A percentile compares a stretch with the other conserved stretches of the same genome.
Evolutionary conservation across 2,888 invertebrate genomes (phyloP).

Genomic region (Apodemia hepburni): DNA sequence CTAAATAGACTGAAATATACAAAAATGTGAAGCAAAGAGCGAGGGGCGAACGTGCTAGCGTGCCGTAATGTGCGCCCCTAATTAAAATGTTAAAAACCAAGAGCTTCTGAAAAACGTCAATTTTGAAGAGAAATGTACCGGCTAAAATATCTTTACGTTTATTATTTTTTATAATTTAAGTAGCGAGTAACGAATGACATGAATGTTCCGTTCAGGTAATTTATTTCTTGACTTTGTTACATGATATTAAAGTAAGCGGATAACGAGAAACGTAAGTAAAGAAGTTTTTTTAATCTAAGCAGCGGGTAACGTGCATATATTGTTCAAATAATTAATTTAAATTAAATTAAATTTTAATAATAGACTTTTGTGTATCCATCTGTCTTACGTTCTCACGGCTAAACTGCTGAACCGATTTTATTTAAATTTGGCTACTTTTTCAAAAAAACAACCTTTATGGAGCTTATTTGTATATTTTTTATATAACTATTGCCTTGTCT

Average conservation of each 20-base stretch:
- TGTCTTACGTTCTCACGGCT: too few species aligned
- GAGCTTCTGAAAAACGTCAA: conserved; percentile 78
- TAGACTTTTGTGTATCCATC: too few species aligned
- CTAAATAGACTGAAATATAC: conserved; percentile 79
- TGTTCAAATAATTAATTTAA: conserved; percentile 17
- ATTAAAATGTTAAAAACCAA: conserved; percentile 80
- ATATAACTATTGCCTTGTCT: too few species aligned
- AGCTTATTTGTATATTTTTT: too few species aligned
- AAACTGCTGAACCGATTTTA: too few species aligned
- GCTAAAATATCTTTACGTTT: conserved; percentile 71
- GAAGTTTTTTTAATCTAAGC: conserved; percentile 53
- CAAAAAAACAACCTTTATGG: too few species aligned
- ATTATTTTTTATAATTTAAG: conserved; percentile 66
- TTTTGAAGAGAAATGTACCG: conserved; percentile 78
- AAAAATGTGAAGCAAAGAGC: conserved; percentile 75
- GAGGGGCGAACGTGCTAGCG: conserved; percentile 77
- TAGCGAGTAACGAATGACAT: conserved; percentile 47
- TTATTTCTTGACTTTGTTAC: conserved; percentile 14
- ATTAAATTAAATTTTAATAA: too few species aligned
- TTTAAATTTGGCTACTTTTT: too few species aligned
- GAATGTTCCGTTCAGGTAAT: conserved; percentile 19
- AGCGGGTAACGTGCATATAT: conserved; percentile 37
- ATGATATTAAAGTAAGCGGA: not conserved
- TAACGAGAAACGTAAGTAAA: not conserved
- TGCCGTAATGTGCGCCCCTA: conserved; percentile 79